Evolutionary conservation across 2,113 vertebrate species (phyloP).

Genomic region (Oceanodroma tethys): DNA sequence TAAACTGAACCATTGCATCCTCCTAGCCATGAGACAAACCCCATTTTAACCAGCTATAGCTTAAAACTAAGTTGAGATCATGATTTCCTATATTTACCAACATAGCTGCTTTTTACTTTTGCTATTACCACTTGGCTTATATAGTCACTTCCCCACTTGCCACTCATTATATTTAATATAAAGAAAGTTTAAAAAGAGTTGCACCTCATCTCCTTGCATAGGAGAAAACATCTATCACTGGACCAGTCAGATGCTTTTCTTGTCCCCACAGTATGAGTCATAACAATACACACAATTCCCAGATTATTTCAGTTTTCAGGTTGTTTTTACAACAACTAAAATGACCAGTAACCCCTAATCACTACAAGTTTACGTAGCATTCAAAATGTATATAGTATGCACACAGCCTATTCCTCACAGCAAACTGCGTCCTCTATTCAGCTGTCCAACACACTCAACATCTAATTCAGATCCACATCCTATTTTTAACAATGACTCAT

Average conservation of each 20-base stretch:
- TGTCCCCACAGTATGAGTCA: not conserved
- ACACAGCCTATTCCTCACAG: not conserved
- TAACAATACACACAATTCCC: not conserved
- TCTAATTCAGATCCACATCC: not conserved
- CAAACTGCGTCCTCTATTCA: not conserved
- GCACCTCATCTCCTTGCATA: not conserved
- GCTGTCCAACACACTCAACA: not conserved
- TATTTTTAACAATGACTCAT: slow-evolving; percentile 49
- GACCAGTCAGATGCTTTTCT: not conserved
- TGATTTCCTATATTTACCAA: not conserved
- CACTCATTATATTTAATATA: not conserved
- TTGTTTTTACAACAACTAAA: not conserved
- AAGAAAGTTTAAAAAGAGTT: not conserved
- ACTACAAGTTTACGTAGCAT: fast-evolving
- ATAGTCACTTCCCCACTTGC: not conserved
- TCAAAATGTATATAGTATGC: not conserved
- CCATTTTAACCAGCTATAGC: not conserved
- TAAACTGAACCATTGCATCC: not conserved
- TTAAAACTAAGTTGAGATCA: not conserved
- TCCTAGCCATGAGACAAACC: not conserved
- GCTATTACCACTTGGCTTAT: not conserved
- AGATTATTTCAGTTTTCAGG: not conserved
- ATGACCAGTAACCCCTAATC: not conserved
- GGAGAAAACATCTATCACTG: not conserved
- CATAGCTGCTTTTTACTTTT: not conserved